Percentiles rank a stretch among this genome's conserved stretches.
phyloP scores from a whole-genome alignment of 2,113 vertebrate species.

The Myiozetetes cayanensis region DNA sequence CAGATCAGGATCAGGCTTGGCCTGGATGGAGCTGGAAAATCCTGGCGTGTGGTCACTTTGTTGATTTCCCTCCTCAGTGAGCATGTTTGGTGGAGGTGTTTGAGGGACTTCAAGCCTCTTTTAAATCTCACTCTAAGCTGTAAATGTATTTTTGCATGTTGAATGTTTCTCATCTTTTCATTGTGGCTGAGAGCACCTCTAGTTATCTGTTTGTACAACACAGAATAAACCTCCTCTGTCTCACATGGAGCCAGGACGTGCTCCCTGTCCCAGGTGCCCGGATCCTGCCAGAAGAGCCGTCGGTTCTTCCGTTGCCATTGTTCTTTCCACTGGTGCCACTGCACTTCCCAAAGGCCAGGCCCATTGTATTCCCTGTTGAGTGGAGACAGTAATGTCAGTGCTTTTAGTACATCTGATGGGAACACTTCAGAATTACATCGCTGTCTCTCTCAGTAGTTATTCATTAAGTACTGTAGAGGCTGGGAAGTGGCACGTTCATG shows the following conservation, averaged over 20 bases:
- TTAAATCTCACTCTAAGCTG: background rate
- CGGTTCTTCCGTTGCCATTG: fast-evolving
- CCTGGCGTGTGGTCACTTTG: background rate
- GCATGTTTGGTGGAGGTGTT: background rate
- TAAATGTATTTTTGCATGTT: background rate
- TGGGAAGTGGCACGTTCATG: background rate
- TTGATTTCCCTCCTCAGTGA: background rate
- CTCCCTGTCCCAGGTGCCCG: background rate
- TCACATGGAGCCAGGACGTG: fast-evolving
- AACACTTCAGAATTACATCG: background rate
- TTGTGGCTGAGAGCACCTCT: background rate
- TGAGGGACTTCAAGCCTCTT: background rate
- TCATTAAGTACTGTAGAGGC: background rate
- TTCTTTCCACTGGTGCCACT: fast-evolving
- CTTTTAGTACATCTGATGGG: background rate
- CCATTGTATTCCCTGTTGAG: background rate
- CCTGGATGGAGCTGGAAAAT: background rate
- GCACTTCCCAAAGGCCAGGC: background rate
- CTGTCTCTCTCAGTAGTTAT: background rate
- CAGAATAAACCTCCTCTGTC: background rate
- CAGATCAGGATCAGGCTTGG: background rate
- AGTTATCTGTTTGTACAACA: background rate
- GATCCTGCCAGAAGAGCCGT: background rate
- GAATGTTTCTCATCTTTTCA: background rate
- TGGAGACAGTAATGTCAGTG: background rate